phyloP scores from a whole-genome alignment of 2,113 vertebrate species.

The Ctenodactylus gundi region DNA sequence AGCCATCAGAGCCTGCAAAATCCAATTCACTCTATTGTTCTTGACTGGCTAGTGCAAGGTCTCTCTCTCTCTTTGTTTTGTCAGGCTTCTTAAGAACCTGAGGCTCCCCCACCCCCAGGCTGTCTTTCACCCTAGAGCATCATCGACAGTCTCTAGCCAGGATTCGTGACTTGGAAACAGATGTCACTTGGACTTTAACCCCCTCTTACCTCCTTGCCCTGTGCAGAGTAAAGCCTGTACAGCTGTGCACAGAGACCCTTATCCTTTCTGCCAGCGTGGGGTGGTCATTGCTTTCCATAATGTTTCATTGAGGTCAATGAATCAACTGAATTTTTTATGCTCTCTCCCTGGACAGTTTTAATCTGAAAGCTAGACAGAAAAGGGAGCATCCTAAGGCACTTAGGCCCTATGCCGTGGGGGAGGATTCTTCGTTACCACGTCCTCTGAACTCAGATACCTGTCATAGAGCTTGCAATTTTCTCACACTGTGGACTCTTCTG shows the following conservation, averaged over 20 bases:
- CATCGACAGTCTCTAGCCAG: neutral
- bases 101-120: neutral
- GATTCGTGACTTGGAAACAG: neutral
- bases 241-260: neutral
- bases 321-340: neutral
- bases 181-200: neutral
- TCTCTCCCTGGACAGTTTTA: neutral
- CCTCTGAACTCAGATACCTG: neutral
- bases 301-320: neutral
- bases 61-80: neutral
- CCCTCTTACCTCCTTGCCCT: neutral
- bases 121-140: neutral
- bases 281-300: neutral
- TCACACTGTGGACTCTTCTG: neutral
- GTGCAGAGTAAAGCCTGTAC: neutral
- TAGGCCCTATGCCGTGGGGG: neutral
- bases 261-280: neutral
- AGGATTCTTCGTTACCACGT: neutral
- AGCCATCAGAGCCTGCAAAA: neutral
- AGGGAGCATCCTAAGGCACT: neutral
- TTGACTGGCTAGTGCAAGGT: neutral
- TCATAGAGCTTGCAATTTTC: constrained; percentile 13
- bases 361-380: neutral
- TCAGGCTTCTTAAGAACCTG: neutral
- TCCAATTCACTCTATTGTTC: neutral